Evolutionary conservation across 2,113 vertebrate genomes (phyloP).

Genomic region (Vulpes lagopus): DNA sequence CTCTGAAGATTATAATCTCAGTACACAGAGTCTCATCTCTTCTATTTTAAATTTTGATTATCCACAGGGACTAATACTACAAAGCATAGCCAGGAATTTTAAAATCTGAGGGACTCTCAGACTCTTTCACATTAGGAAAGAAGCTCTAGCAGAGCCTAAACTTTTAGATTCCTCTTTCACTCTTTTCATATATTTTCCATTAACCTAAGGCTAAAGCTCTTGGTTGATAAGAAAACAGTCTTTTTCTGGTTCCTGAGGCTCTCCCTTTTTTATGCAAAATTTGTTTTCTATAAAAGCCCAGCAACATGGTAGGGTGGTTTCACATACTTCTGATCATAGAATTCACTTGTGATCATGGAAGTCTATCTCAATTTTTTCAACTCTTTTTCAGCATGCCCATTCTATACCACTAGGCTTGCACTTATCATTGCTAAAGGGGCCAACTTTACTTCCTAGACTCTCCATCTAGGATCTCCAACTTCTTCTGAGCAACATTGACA

Average conservation of each 20-base stretch:
- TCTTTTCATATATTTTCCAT: neutral
- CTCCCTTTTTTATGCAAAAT: neutral
- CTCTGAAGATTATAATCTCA: neutral
- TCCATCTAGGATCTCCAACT: neutral
- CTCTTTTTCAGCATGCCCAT: neutral
- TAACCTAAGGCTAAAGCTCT: neutral
- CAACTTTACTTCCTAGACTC: neutral
- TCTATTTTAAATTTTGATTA: neutral
- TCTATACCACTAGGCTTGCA: neutral
- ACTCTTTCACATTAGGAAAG: neutral
- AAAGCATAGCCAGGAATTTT: neutral
- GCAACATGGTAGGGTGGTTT: neutral
- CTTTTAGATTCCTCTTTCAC: neutral
- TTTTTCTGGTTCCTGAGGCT: neutral
- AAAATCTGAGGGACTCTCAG: neutral
- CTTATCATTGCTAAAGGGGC: rapidly evolving
- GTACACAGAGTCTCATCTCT: neutral
- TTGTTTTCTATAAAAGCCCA: neutral
- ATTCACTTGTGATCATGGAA: neutral
- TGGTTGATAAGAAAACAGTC: neutral
- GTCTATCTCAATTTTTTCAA: neutral
- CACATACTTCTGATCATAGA: neutral
- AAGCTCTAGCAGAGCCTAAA: neutral
- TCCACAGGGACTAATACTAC: neutral
- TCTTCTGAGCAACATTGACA: neutral